Conservation (phyloP, 2,888 invertebrate genomes). For the Esperia sulphurella region DNA sequence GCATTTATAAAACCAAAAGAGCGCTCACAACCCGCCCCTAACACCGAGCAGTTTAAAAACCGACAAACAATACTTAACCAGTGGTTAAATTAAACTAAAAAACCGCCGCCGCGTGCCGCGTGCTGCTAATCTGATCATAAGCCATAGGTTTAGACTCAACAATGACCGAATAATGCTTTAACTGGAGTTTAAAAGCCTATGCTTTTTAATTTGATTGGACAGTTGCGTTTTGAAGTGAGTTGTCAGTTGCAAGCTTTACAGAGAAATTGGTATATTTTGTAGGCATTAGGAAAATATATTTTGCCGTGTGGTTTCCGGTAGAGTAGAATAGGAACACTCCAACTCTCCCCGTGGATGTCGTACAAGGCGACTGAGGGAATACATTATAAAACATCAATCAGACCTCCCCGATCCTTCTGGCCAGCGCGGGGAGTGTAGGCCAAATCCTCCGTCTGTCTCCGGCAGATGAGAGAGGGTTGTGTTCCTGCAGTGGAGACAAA, state of each 20-base stretch:
- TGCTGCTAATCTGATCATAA: conserved; percentile 12
- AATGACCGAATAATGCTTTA: not conserved
- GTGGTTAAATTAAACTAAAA: conserved; percentile 35
- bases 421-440: no score
- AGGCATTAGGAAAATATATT: no score
- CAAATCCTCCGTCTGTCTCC: no score
- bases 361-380: no score
- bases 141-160: not conserved
- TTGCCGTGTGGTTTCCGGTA: no score
- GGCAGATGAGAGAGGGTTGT: no score
- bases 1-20: conserved; percentile 14
- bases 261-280: no score
- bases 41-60: conserved; percentile 35
- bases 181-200: not conserved
- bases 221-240: conserved; percentile 1
- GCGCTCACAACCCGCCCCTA: conserved; percentile 13
- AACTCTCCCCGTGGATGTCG: no score
- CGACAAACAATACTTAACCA: conserved; percentile 44
- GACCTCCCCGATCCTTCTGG: no score
- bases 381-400: no score
- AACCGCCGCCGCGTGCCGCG: conserved; percentile 29
- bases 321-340: no score
- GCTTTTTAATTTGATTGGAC: not conserved
- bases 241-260: not conserved
- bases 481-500: no score